Evolutionary conservation across 37 sponge, comb jelly and placozoan genomes (phyloP).

Genomic region (Trichoplax adhaerens): DNA sequence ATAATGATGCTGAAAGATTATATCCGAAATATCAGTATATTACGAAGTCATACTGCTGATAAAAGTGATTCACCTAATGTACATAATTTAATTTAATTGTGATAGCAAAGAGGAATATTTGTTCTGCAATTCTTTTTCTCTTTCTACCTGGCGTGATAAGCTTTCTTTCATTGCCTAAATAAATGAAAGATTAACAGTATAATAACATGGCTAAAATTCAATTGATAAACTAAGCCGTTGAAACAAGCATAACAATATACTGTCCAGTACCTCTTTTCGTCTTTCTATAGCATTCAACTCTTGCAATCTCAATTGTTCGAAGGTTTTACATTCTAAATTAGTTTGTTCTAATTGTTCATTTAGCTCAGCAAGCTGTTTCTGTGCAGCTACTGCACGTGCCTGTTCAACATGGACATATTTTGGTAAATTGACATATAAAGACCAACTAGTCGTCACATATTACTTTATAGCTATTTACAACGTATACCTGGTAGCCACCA

Average conservation of each 20-base stretch:
- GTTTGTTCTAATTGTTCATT: constrained; percentile 75
- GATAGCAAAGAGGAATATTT: constrained; percentile 35
- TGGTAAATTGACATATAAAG: not conserved
- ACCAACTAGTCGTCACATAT: not conserved
- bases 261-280: constrained; percentile 38
- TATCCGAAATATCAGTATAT: no score
- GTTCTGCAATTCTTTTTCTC: constrained; percentile 62
- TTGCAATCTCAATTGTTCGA: constrained; percentile 43
- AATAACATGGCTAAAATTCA: not conserved
- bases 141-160: constrained; percentile 42
- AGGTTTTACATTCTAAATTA: constrained; percentile 61
- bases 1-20: no score
- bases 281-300: constrained; percentile 66
- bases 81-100: no score
- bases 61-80: no score
- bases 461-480: not conserved
- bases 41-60: no score
- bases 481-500: constrained; percentile 69
- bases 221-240: not conserved
- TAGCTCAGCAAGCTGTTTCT: constrained; percentile 61
- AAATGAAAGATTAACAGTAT: not conserved
- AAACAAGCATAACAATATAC: no score
- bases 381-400: constrained; percentile 19
- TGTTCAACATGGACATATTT: constrained; percentile 10
- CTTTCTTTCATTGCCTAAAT: constrained; percentile 54